These are phyloP conservation scores for Hydrolagus affinis DNA, from an alignment of 2,113 vertebrate species.

Conservation along the genomic window DNA sequence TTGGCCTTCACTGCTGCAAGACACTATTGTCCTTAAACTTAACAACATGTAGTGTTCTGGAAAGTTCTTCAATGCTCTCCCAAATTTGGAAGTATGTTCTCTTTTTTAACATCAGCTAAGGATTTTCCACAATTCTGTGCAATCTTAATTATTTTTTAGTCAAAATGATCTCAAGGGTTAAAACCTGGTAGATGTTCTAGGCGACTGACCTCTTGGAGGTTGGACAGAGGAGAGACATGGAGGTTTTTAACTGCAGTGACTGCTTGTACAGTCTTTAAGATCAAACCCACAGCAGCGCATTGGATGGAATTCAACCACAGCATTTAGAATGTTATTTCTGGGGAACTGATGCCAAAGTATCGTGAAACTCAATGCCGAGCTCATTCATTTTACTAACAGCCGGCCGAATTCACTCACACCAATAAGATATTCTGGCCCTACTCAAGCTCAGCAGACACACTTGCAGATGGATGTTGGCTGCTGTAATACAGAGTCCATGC, in stretches of 20 bases:
- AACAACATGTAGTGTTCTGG: no score
- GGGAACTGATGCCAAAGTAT: background rate
- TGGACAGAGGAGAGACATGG: no score
- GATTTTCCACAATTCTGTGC: no score
- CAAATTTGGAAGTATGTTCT: no score
- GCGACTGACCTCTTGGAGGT: background rate
- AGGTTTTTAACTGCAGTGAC: background rate
- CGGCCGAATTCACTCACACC: background rate
- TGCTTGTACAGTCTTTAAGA: background rate
- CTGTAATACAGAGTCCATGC: background rate
- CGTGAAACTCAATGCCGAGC: background rate
- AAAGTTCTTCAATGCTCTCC: no score
- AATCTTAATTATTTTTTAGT: no score
- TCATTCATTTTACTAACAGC: background rate
- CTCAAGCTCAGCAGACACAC: background rate
- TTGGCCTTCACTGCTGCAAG: no score
- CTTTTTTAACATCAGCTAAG: no score
- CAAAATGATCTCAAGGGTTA: no score
- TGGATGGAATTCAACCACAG: background rate
- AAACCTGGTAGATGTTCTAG: no score
- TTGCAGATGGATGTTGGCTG: background rate
- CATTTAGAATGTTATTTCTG: conserved; percentile 17
- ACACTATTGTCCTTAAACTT: no score
- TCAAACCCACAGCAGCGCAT: background rate
- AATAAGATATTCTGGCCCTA: background rate